Percentiles rank a stretch among this genome's conserved stretches.
Conservation (phyloP, 1,140 invertebrate species). For the Stratiolaelaps scimitus region DNA sequence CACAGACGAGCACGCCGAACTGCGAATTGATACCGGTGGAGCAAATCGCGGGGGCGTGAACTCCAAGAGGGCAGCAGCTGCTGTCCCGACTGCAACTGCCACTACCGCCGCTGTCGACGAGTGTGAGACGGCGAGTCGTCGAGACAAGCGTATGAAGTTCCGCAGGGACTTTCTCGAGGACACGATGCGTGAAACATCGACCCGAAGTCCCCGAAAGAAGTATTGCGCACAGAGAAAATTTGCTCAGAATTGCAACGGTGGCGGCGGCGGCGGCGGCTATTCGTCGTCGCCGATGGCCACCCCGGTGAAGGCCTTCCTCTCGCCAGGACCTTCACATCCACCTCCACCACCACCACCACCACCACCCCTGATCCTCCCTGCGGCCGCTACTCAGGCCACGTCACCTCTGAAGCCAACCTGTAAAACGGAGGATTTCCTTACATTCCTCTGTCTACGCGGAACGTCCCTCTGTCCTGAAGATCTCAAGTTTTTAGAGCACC, state of each 20-base stretch:
- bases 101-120: too few relatives aligned
- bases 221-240: slow-evolving; percentile 26
- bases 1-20: not conserved
- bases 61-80: not conserved
- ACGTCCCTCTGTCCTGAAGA: slow-evolving; percentile 32
- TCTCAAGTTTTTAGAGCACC: slow-evolving; percentile 25
- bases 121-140: too few relatives aligned
- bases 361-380: slow-evolving; percentile 14
- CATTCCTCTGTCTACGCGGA: slow-evolving; percentile 74
- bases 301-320: slow-evolving; percentile 18
- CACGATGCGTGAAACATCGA: slow-evolving; percentile 12
- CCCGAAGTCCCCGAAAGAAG: slow-evolving; percentile 5
- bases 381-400: slow-evolving; percentile 5
- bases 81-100: not conserved
- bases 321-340: slow-evolving; percentile 22
- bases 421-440: slow-evolving; percentile 78
- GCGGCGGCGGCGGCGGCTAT: slow-evolving; percentile 4
- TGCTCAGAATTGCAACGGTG: slow-evolving; percentile 19
- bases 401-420: slow-evolving; percentile 19
- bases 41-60: too few relatives aligned
- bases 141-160: slow-evolving; percentile 21
- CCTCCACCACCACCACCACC: not conserved
- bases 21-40: not conserved
- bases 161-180: slow-evolving; percentile 20
- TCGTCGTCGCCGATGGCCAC: slow-evolving; percentile 22